Evolutionary conservation across 2,113 vertebrate species (phyloP).

Genomic region (Tragelaphus strepsiceros): DNA sequence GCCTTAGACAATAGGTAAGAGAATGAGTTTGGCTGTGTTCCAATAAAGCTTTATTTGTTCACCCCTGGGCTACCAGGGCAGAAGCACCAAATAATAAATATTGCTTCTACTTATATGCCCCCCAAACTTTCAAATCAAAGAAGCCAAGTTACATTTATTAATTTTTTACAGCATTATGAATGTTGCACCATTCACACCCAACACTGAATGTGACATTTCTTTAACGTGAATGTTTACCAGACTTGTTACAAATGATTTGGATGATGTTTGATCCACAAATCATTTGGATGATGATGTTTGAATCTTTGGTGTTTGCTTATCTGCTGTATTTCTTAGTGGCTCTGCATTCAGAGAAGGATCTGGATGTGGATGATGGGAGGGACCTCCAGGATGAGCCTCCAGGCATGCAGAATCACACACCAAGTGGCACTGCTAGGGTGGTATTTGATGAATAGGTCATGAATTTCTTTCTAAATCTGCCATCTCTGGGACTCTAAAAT

Average conservation of each 20-base stretch:
- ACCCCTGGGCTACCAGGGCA: background rate
- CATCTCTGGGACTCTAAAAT: background rate
- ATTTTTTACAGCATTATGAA: background rate
- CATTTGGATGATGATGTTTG: background rate
- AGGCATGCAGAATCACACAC: background rate
- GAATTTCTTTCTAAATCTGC: background rate
- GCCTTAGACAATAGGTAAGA: background rate
- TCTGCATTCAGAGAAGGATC: constrained; percentile 10
- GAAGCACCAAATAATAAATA: background rate
- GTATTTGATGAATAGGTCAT: background rate
- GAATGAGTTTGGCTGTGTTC: background rate
- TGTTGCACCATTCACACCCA: background rate
- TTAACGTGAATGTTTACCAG: background rate
- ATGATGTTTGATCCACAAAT: background rate
- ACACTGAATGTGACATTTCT: background rate
- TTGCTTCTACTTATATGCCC: background rate
- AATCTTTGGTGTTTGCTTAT: background rate
- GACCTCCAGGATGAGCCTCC: background rate
- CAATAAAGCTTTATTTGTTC: background rate
- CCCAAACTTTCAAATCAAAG: background rate
- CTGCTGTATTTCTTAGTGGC: background rate
- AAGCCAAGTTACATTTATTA: background rate
- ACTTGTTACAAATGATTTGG: background rate
- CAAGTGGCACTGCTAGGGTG: background rate
- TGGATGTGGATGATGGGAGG: background rate